A percentile compares a stretch with the other conserved stretches of the same genome.
Conservation (phyloP, 2,113 vertebrate species). For the Pollachius pollachius region DNA sequence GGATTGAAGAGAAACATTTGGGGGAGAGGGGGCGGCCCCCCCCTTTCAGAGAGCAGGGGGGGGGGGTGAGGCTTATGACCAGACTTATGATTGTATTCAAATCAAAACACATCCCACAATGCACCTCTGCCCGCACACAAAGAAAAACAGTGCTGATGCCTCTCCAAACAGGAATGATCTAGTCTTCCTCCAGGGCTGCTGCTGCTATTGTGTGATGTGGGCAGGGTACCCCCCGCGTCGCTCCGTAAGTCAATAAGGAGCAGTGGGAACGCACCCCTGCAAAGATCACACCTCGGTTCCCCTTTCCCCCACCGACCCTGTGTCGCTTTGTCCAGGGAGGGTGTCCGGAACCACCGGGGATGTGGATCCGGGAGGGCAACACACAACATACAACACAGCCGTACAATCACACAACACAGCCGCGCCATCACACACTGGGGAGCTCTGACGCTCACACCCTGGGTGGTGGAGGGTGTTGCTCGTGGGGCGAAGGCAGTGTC, state of each 20-base stretch:
- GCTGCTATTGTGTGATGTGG: slow-evolving; percentile 41
- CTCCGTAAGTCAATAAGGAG: slow-evolving; percentile 8
- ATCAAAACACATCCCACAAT: slow-evolving; percentile 82
- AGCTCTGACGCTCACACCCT: not conserved
- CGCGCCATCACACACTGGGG: not conserved
- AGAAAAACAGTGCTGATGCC: slow-evolving; percentile 63
- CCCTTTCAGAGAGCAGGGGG: slow-evolving; percentile 51
- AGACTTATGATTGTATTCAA: slow-evolving; percentile 81
- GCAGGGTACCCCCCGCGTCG: slow-evolving; percentile 11
- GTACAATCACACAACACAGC: slow-evolving; percentile 3
- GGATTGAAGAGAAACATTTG: slow-evolving; percentile 73
- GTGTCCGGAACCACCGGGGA: not conserved
- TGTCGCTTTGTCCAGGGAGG: not conserved
- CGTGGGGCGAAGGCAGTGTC: too few relatives aligned
- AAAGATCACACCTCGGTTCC: slow-evolving; percentile 41
- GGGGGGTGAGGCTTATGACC: not conserved
- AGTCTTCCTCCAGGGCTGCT: slow-evolving; percentile 43
- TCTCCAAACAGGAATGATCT: slow-evolving; percentile 60
- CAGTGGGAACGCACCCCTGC: slow-evolving; percentile 28
- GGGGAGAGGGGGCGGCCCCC: slow-evolving; percentile 53
- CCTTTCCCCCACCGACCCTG: slow-evolving; percentile 23
- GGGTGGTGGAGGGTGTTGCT: not conserved
- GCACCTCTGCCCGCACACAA: slow-evolving; percentile 69
- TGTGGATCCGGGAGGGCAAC: not conserved
- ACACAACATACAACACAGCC: slow-evolving; percentile 8